Percentiles rank a stretch among this genome's conserved stretches.
phyloP scores from a whole-genome alignment of 23 tunicate species.

The Aplidium turbinatum region DNA sequence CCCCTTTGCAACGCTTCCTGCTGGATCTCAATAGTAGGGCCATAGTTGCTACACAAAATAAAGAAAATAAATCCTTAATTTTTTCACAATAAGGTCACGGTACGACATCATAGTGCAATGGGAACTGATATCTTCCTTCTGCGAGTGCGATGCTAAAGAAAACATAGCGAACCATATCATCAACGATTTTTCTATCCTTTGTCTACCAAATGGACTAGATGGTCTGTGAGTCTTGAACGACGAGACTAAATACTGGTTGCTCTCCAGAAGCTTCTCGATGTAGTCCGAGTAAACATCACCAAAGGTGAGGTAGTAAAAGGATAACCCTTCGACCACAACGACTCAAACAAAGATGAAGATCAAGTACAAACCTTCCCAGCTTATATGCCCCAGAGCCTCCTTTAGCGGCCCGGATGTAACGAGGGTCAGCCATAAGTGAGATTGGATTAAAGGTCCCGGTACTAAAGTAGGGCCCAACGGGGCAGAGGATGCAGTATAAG shows the following conservation, averaged over 20 bases:
- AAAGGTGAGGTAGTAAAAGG: neutral
- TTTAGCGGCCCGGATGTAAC: conserved; percentile 23
- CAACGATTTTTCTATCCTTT: no score
- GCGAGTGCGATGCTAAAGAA: neutral
- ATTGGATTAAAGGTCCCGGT: conserved; percentile 44
- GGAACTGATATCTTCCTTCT: no score
- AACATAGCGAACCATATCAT: no score
- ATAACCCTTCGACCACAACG: neutral
- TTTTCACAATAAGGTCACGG: neutral
- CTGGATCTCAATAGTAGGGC: conserved; percentile 21
- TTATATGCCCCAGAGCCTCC: conserved; percentile 58
- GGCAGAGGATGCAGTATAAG: conserved; percentile 35
- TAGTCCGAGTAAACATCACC: no score
- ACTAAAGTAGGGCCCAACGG: conserved; percentile 51
- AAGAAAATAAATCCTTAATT: neutral
- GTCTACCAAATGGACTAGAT: no score
- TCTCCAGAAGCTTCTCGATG: no score
- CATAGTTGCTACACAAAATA: conserved; percentile 32
- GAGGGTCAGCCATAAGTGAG: conserved; percentile 53
- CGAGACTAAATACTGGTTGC: no score
- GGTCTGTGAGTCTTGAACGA: no score
- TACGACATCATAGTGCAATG: neutral
- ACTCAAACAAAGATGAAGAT: neutral
- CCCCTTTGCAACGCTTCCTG: conserved; percentile 30
- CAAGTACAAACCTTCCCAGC: conserved; percentile 36